phyloP scores from a whole-genome alignment of 2,888 invertebrate species.

The Morpho helenor region DNA sequence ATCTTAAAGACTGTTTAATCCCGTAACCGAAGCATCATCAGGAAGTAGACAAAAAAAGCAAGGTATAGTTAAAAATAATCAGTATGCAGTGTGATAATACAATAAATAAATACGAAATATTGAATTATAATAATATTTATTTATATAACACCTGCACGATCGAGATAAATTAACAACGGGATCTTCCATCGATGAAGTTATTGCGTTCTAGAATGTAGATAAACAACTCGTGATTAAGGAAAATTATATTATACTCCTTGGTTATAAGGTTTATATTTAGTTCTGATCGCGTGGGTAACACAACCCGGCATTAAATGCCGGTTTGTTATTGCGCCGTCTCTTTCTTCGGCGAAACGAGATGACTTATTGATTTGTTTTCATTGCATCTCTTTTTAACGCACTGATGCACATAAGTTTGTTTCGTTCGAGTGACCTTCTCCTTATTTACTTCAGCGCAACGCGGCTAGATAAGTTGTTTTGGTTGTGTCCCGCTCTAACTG shows the following conservation, averaged over 20 bases:
- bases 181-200: conserved; percentile 42
- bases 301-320: conserved; percentile 66
- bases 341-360: conserved; percentile 66
- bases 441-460: conserved; percentile 62
- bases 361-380: conserved; percentile 80
- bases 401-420: conserved; percentile 52
- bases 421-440: conserved; percentile 68
- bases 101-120: not conserved
- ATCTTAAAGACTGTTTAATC: too few species aligned
- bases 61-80: too few species aligned
- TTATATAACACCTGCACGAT: not conserved
- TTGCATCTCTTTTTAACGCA: conserved; percentile 70
- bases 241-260: conserved; percentile 36
- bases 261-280: conserved; percentile 45
- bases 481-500: conserved; percentile 68
- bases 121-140: not conserved
- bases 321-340: conserved; percentile 76
- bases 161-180: conserved; percentile 43
- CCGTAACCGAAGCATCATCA: too few species aligned
- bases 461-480: conserved; percentile 69
- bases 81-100: too few species aligned
- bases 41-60: too few species aligned
- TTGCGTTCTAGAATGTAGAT: conserved; percentile 31
- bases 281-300: conserved; percentile 37
- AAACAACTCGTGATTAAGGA: conserved; percentile 20